Base-by-base conservation (phyloP, 2,797 vertebrate genomes). In the Bryconaethiops microstoma region DNA sequence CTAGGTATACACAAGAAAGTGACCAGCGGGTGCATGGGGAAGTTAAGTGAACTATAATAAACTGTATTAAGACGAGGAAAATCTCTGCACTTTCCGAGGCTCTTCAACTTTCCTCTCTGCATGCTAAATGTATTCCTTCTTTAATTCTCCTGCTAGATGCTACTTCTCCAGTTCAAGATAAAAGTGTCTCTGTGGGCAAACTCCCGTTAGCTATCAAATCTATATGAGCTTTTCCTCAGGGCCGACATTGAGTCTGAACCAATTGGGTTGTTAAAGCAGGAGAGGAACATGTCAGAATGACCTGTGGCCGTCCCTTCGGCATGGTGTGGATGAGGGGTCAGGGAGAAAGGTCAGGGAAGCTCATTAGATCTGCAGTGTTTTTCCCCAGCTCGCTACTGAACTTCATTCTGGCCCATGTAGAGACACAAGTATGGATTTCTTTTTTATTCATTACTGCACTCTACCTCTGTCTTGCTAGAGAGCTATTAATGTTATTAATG, bases 101-200 rank as follows among this genome's bases (percentile, higher is more conserved):
- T 40, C 5, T 65, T 16, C 63, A 40, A n/a, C 35, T n/a, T 40
- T 40, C 17, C 5, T 40, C 35, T 35, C 63, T 65, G 35, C 29
- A 19, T 65, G 5, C 16, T 40, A n/a, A 90, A 64, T n/a, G 35
- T 63, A 81, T 89, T 70, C 89, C 87, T 89, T 87, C 89, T 89
- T 87, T 88, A 90, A 89, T 88, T 50, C 63, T 76, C 75, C 59
- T 75, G 54, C 77, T 74, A 70, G 76, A 78, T 62, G 64, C 23
- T 74, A 48, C 63, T 77, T 59, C 73, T 74, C 69, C 39, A 60
- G 77, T 71, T 74, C 16, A 71, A 64, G 80, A 75, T 79, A 57
- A 77, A 82, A 65, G 63, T 19, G 35, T 65, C 35, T 65, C 63
- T 65, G 63, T 5, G 52, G 81, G 57, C 45, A 55, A 69, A 45